Conservation (phyloP, 2,888 invertebrate species). For the Lasius fuliginosus region DNA sequence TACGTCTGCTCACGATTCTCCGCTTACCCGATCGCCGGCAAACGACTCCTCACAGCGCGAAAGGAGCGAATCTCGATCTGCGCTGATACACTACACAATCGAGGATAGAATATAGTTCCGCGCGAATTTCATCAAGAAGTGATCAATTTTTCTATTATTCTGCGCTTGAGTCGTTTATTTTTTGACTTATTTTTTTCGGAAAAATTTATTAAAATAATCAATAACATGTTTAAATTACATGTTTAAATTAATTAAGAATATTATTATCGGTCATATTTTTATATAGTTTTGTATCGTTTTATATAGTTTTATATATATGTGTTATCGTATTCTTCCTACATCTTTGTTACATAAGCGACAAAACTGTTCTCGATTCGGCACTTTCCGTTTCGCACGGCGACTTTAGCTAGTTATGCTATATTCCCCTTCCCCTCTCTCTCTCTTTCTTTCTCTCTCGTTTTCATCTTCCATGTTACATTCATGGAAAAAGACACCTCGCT, state of each 20-base stretch:
- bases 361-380: conserved; percentile 31
- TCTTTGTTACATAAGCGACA: conserved; percentile 14
- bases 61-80: not conserved
- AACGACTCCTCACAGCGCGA: conserved; percentile 10
- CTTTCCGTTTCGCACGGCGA: conserved; percentile 43
- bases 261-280: not conserved
- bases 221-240: not conserved
- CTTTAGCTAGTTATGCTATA: conserved; percentile 18
- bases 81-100: not conserved
- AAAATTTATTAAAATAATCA: not conserved
- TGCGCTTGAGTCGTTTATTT: not conserved
- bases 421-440: not conserved
- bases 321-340: not conserved
- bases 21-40: conserved; percentile 40
- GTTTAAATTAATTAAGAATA: conserved; percentile 11
- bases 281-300: not conserved
- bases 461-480: conserved; percentile 23
- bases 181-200: not conserved
- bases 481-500: conserved; percentile 44
- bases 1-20: conserved; percentile 53
- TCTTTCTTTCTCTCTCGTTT: not conserved
- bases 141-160: conserved; percentile 4
- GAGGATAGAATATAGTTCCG: not conserved
- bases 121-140: not conserved
- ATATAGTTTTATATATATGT: too few species aligned